Evolutionary conservation across 1,140 invertebrate species (phyloP), one percentile per base, ranked within the genome.

Genomic region (Drosophila seguyi): DNA sequence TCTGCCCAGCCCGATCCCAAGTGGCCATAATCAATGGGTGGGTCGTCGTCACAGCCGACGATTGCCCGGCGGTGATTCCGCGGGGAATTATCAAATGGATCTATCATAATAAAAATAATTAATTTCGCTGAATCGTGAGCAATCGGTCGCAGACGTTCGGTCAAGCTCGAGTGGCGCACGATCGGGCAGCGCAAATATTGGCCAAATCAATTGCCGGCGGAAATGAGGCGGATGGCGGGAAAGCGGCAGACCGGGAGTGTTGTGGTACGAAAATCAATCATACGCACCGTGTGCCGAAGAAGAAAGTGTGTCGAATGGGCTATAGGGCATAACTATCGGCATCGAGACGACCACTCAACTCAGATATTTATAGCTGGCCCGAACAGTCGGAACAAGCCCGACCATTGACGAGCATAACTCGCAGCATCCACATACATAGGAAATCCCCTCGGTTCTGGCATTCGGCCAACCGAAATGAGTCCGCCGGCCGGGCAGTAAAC

Each of bases 251-350:
- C 52, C 52, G 31, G 31, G 31, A 38, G 14, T n/a, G 14, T 10
- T 7, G 8, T 38, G 20, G 20, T 53, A 22, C 11, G 31, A 38
- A 53, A 53, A 88, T 88, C 82, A 84, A 85, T 90, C 85, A 88
- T 90, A 90, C 84, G 84, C 65, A 78, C 44, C 22, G 83, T 76
- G 47, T 11, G 62, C 41, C 68, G 69, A 78, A 31, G 38, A 69
- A 62, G 58, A 83, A 82, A 83, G 71, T 68, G 58, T 63, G 56
- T 63, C 68, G 68, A 58, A 38, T 39, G 20, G 14, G 61, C 61
- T 50, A 16, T 22, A 58, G 52, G 41, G 36, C 62, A 68, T 22
- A 22, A 44, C 18, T 41, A 52, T 27, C 63, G 34, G 1, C 61
- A 53, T 52, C 45, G 55, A 29, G 3, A 0, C 45, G 31, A 16